Conservation (phyloP, 2,113 vertebrate species). For the Panurus biarmicus region DNA sequence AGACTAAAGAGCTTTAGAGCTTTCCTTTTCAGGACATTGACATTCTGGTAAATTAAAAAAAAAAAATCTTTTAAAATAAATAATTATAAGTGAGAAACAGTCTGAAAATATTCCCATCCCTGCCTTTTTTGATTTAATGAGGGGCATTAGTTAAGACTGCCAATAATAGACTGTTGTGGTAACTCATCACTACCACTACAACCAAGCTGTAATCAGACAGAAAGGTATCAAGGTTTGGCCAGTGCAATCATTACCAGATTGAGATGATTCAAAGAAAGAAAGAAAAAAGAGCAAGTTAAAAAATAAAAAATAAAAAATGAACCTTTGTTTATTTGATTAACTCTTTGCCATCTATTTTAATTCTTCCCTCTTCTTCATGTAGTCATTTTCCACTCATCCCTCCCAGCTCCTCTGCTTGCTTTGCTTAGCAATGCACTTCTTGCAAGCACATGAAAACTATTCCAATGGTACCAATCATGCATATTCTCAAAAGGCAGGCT, state of each 20-base stretch:
- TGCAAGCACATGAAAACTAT: neutral
- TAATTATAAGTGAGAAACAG: neutral
- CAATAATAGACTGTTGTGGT: neutral
- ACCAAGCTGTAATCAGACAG: neutral
- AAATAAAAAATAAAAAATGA: neutral
- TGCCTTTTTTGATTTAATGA: neutral
- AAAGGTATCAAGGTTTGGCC: neutral
- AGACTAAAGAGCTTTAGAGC: neutral
- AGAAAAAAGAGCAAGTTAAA: no score
- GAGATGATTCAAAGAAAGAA: neutral
- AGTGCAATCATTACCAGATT: neutral
- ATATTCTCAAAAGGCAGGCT: constrained; percentile 14
- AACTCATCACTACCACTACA: neutral
- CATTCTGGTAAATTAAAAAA: neutral
- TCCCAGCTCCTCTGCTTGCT: neutral
- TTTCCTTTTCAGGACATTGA: neutral
- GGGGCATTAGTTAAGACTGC: neutral
- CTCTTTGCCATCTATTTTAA: neutral
- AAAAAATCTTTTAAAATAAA: neutral
- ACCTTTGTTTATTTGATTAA: constrained; percentile 31
- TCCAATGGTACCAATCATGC: neutral
- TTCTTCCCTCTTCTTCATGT: neutral
- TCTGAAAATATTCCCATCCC: neutral
- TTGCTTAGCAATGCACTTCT: constrained; percentile 7
- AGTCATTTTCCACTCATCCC: neutral